phyloP scores from a whole-genome alignment of 2,888 invertebrate genomes.

The Stenichneumon culpator region DNA sequence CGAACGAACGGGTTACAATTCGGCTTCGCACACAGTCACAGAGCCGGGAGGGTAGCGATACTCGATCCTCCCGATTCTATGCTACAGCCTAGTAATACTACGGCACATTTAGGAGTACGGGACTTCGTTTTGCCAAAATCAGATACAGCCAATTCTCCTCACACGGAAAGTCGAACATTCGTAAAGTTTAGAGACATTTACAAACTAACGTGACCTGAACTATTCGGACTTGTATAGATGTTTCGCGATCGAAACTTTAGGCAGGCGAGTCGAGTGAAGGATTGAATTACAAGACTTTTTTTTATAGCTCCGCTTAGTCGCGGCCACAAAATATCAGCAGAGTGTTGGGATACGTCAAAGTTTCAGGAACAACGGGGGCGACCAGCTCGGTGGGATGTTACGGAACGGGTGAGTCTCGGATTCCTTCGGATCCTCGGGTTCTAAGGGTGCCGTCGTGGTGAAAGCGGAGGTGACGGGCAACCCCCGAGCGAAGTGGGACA shows the following conservation, averaged over 20 bases:
- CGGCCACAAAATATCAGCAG: conserved; percentile 32
- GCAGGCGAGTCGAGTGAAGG: background rate
- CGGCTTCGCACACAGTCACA: conserved; percentile 19
- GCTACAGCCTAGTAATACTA: background rate
- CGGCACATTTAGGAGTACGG: conserved; percentile 1
- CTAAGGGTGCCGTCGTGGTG: conserved; percentile 47
- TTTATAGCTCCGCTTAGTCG: background rate
- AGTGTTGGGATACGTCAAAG: conserved; percentile 53
- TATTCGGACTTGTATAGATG: background rate
- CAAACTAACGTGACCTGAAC: background rate
- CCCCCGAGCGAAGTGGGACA: conserved; percentile 48
- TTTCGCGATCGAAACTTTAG: background rate
- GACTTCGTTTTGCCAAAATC: conserved; percentile 48
- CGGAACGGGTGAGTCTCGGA: conserved; percentile 50
- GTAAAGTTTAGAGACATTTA: conserved; percentile 34
- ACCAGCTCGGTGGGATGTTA: conserved; percentile 24
- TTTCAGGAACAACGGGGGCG: conserved; percentile 25
- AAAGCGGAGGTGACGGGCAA: conserved; percentile 62
- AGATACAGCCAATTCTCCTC: conserved; percentile 41
- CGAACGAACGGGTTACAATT: conserved; percentile 48
- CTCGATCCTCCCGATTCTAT: conserved; percentile 55
- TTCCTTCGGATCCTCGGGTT: conserved; percentile 61
- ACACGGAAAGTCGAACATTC: conserved; percentile 16
- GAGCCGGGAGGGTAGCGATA: conserved; percentile 33
- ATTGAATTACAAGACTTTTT: background rate